These are phyloP conservation scores for Gracilinanus agilis DNA, from an alignment of 2,113 vertebrate species.

Conservation along the genomic window DNA sequence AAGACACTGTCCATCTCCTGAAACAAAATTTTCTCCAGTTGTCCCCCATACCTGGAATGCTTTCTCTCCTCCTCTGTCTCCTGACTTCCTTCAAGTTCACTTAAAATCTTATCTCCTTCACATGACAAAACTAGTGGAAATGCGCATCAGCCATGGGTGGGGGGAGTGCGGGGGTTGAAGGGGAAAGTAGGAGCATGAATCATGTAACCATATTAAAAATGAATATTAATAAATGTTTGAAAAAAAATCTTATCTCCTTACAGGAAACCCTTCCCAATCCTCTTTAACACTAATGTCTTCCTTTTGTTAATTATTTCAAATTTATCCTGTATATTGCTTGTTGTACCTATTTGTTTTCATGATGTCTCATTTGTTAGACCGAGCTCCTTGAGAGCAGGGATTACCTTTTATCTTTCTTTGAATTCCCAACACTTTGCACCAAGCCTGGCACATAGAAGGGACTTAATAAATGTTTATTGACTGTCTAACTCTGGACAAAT, in stretches of 20 bases:
- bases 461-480: not conserved
- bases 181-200: too few relatives aligned
- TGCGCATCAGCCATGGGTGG: too few relatives aligned
- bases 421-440: not conserved
- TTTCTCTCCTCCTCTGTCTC: not conserved
- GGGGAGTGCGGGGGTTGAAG: too few relatives aligned
- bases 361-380: not conserved
- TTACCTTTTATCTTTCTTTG: not conserved
- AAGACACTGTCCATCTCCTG: too few relatives aligned
- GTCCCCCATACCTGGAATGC: not conserved
- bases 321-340: not conserved
- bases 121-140: too few relatives aligned
- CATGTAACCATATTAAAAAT: too few relatives aligned
- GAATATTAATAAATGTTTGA: too few relatives aligned
- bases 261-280: not conserved
- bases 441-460: not conserved
- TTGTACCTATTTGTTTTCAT: not conserved
- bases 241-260: not conserved
- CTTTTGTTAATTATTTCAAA: not conserved
- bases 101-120: not conserved
- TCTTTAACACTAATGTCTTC: not conserved
- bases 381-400: not conserved
- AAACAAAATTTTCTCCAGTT: not conserved
- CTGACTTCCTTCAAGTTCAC: not conserved
- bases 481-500: not conserved